Base-by-base conservation (phyloP, 2,888 invertebrate genomes). In the Drosophila subquinaria region DNA sequence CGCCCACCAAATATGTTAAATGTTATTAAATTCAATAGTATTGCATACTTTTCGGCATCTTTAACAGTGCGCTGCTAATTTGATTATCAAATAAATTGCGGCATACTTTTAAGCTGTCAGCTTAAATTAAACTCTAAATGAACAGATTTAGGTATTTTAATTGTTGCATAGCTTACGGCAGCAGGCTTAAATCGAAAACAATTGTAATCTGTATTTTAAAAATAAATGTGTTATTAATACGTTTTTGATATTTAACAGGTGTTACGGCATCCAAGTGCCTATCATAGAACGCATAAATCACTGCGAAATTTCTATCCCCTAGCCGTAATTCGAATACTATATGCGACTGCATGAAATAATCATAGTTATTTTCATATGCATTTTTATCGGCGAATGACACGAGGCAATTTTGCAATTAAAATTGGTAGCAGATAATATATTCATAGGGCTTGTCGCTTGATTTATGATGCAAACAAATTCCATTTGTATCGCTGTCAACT, bases 401-500 rank as follows among this genome's bases (percentile, higher is more conserved):
- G 27, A 45, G 27, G 57, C 60, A 50, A 62, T 57, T 57, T 64
- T 79, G 53, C 75, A 73, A 76, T 79, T 76, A 70, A 79, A 76
- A 66, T 67, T 70, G 53, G 59, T 20, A 53, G 30, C 56, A 55
- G 60, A 50, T 70, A 75, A 77, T 70, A 64, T 79, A 79, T 77
- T 64, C 76, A 77, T 64, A 17, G 60, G 45, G 35, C 15, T 59
- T 38, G 10, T 10, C 59, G 47, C 59, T 56, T 79, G 75, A 77
- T 77, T 77, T 77, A 74, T 74, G 69, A 33, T 50, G 23, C 56
- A 36, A 57, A 9, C 77, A 62, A 71, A 72, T 72, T 53, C 17
- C 27, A 45, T 47, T 40, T 50, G 55, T 38, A 27, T 15, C 23
- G 15, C 23, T 45, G 45, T 57, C 17, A 57, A 56, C 45, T 45